A percentile compares a stretch with the other conserved stretches of the same genome.
Conservation (phyloP, 2,888 invertebrate species). For the Xestobium rufovillosum region DNA sequence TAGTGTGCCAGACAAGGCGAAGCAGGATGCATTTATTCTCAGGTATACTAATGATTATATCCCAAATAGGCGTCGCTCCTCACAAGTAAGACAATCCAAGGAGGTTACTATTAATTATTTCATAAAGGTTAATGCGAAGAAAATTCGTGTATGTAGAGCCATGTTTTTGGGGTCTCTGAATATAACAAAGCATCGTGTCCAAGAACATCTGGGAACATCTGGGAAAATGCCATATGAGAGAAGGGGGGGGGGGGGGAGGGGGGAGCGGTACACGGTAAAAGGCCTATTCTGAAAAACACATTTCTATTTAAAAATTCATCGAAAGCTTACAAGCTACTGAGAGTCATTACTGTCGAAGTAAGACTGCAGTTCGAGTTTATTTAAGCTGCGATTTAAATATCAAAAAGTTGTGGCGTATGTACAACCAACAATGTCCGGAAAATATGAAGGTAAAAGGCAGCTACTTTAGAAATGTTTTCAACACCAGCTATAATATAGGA, state of each 20-base stretch:
- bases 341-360: constrained; percentile 16
- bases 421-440: constrained; percentile 6
- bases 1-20: not conserved
- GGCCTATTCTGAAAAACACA: no score
- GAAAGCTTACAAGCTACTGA: constrained; percentile 23
- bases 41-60: not conserved
- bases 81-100: not conserved
- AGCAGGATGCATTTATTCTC: not conserved
- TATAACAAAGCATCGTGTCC: constrained; percentile 1
- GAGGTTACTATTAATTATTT: not conserved
- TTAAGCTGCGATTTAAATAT: constrained; percentile 22
- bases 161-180: not conserved
- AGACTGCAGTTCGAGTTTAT: constrained; percentile 15
- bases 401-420: constrained; percentile 20
- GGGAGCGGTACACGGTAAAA: no score
- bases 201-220: no score
- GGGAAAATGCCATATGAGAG: no score
- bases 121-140: not conserved
- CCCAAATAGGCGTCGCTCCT: not conserved
- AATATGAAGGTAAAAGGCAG: constrained; percentile 15
- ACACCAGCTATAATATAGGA: constrained; percentile 25
- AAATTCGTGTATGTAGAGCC: constrained; percentile 5
- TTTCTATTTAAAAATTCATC: constrained; percentile 26
- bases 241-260: no score
- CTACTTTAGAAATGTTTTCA: constrained; percentile 27